Conservation (phyloP, 2,888 invertebrate species). For the Heteromyza rotundicornis region DNA sequence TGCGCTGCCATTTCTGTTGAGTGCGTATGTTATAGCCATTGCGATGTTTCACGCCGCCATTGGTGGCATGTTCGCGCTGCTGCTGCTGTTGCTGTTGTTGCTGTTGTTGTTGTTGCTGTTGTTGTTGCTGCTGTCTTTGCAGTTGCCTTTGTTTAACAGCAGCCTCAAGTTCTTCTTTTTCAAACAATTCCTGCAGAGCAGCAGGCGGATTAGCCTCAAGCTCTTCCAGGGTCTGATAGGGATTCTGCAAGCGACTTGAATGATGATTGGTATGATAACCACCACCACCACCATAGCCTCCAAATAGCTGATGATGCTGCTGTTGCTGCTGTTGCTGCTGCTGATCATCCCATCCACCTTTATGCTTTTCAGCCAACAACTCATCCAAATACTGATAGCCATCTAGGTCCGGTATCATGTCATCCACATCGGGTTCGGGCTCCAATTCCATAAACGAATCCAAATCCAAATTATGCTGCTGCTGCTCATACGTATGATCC, state of each 20-base stretch:
- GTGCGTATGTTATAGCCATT: slow-evolving; percentile 47
- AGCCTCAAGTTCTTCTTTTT: slow-evolving; percentile 39
- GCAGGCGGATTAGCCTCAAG: slow-evolving; percentile 46
- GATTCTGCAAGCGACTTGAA: slow-evolving; percentile 32
- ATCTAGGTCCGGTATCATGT: slow-evolving; percentile 49
- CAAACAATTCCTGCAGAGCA: slow-evolving; percentile 52
- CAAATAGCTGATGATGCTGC: too few species aligned
- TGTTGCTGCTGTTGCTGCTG: slow-evolving; percentile 19
- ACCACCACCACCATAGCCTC: slow-evolving; percentile 25
- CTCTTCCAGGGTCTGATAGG: slow-evolving; percentile 47
- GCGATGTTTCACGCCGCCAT: too few species aligned
- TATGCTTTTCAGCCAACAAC: slow-evolving; percentile 34
- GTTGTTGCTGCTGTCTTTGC: slow-evolving; percentile 14
- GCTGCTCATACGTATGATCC: slow-evolving; percentile 32
- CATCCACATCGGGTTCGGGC: slow-evolving; percentile 43
- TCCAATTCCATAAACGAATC: slow-evolving; percentile 49
- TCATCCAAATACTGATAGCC: slow-evolving; percentile 50
- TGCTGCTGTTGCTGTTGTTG: slow-evolving; percentile 32
- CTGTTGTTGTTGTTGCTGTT: slow-evolving; percentile 24
- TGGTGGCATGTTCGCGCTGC: slow-evolving; percentile 7
- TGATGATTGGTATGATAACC: slow-evolving; percentile 14
- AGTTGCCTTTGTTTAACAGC: slow-evolving; percentile 25
- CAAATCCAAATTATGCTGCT: slow-evolving; percentile 34
- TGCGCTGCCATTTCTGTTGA: slow-evolving; percentile 57
- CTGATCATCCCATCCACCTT: slow-evolving; percentile 45